A percentile compares a stretch with the other conserved stretches of the same genome.
phyloP scores from a whole-genome alignment of 2,113 vertebrate species.

The Sphyrna mokarran region DNA sequence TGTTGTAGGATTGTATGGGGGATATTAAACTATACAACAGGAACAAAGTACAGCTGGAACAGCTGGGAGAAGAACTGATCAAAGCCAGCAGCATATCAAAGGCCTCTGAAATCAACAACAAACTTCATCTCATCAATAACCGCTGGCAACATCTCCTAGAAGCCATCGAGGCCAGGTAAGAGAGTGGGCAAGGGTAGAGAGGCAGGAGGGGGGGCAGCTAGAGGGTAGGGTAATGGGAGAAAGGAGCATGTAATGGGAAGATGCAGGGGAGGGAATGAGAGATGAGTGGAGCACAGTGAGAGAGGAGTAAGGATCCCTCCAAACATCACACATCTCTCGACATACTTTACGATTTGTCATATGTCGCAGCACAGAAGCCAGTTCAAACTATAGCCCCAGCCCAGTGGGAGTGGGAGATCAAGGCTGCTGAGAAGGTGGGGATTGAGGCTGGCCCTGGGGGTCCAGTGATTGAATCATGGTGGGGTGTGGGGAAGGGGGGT shows the following conservation, averaged over 20 bases:
- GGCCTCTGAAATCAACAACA: constrained; percentile 75
- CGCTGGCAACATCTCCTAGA: constrained; percentile 90
- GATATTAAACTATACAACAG: constrained; percentile 89
- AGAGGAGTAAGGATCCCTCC: background rate
- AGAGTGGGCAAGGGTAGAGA: constrained; percentile 55
- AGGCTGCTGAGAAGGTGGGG: no score
- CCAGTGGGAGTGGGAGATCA: no score
- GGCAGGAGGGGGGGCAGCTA: constrained; percentile 44
- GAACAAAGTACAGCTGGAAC: constrained; percentile 79
- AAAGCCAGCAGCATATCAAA: constrained; percentile 72
- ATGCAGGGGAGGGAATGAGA: background rate
- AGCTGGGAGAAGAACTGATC: constrained; percentile 81
- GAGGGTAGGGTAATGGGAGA: background rate
- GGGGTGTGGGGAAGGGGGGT: no score
- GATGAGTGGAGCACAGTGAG: background rate
- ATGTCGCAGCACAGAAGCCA: no score
- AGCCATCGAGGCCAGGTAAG: constrained; percentile 84
- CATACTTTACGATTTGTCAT: no score
- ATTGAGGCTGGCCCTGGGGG: no score
- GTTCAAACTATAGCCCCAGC: no score
- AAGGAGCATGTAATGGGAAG: background rate
- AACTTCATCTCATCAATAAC: constrained; percentile 76
- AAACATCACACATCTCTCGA: no score
- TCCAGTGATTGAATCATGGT: no score
- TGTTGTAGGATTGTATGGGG: constrained; percentile 82